A percentile compares a stretch with the other conserved stretches of the same genome.
These are phyloP conservation scores for Idaea aversata DNA, from an alignment of 2,888 invertebrate species.

Conservation along the genomic window DNA sequence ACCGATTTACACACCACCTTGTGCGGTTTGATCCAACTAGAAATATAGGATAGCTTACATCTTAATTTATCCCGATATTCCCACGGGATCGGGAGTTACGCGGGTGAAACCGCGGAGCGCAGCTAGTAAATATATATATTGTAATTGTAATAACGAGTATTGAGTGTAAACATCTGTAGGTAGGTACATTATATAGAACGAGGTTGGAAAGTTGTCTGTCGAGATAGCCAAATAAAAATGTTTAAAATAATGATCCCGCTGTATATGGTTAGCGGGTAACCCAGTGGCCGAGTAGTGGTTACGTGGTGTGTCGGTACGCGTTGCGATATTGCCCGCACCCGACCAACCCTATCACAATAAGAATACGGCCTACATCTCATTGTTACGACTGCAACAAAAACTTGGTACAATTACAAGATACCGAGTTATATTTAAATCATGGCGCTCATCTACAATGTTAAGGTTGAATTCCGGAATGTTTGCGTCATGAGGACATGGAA, in stretches of 20 bases:
- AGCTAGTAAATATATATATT: background rate
- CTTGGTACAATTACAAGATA: conserved; percentile 46
- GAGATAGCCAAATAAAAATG: conserved; percentile 34
- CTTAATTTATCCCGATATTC: no score
- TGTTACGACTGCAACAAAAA: conserved; percentile 41
- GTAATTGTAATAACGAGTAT: background rate
- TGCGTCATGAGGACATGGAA: conserved; percentile 54
- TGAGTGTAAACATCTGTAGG: conserved; percentile 7
- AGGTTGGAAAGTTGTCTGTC: conserved; percentile 36
- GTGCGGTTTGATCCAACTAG: no score
- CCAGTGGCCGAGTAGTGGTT: conserved; percentile 47
- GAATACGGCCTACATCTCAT: conserved; percentile 33
- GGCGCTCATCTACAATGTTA: conserved; percentile 73
- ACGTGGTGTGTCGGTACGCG: conserved; percentile 28
- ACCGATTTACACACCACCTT: no score
- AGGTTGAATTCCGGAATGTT: conserved; percentile 72
- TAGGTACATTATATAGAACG: conserved; percentile 6
- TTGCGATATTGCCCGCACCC: conserved; percentile 10
- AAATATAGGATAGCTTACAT: no score
- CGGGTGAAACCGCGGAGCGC: no score
- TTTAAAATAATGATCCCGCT: conserved; percentile 35
- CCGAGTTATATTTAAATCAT: conserved; percentile 73
- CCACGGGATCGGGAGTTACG: no score
- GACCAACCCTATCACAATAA: conserved; percentile 20
- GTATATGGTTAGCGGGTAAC: conserved; percentile 43